Percentiles rank a stretch among this genome's conserved stretches.
phyloP scores from a whole-genome alignment of 2,113 vertebrate genomes.

The Cavia porcellus region DNA sequence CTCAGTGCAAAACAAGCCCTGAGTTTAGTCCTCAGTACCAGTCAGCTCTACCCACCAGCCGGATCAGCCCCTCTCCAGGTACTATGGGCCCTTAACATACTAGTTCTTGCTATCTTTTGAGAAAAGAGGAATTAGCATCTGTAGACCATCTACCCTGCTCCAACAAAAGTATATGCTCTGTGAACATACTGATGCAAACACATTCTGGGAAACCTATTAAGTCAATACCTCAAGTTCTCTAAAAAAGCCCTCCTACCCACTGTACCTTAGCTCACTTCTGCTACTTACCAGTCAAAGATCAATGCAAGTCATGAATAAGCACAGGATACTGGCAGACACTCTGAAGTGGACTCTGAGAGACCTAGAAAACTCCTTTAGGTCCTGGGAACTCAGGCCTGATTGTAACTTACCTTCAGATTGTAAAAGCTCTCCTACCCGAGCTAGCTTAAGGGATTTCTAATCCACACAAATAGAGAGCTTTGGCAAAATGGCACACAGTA shows the following conservation, averaged over 20 bases:
- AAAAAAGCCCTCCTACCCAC: background rate
- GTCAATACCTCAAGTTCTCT: background rate
- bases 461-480: background rate
- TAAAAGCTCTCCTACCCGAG: background rate
- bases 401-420: background rate
- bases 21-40: background rate
- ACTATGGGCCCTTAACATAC: background rate
- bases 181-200: background rate
- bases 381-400: background rate
- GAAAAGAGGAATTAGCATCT: background rate
- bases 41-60: background rate
- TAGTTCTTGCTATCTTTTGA: background rate
- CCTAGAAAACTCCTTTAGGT: background rate
- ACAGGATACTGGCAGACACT: background rate
- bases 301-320: background rate
- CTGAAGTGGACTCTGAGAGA: background rate
- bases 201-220: background rate
- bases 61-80: slow-evolving; percentile 15
- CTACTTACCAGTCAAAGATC: background rate
- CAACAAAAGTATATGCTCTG: background rate
- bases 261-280: background rate
- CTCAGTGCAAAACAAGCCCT: background rate
- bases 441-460: slow-evolving; percentile 50
- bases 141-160: background rate
- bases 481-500: background rate